Evolutionary conservation across 2,797 vertebrate genomes (phyloP).

Genomic region (Periophthalmus magnuspinnatus): DNA sequence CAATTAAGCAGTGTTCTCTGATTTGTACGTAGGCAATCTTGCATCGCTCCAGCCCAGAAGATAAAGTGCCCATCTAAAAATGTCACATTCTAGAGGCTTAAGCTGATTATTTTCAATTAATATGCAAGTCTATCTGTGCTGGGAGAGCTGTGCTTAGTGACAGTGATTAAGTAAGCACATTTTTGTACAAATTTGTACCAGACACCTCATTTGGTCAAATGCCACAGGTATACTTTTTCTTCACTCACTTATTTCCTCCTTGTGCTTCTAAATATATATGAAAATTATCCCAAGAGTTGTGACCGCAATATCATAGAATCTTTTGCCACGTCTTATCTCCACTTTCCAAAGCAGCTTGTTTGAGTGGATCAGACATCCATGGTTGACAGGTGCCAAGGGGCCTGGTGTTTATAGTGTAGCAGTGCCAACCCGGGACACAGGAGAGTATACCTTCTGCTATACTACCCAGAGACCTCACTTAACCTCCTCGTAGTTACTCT

Average conservation of each 20-base stretch:
- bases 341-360: slow-evolving; percentile 78
- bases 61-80: slow-evolving; percentile 97
- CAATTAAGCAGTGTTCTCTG: slow-evolving; percentile 98
- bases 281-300: slow-evolving; percentile 80
- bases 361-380: slow-evolving; percentile 86
- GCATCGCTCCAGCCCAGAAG: slow-evolving; percentile 84
- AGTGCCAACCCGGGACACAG: slow-evolving; percentile 38
- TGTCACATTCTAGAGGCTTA: slow-evolving; percentile 95
- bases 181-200: slow-evolving; percentile 86
- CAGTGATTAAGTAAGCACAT: slow-evolving; percentile 97
- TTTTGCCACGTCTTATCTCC: slow-evolving; percentile 87
- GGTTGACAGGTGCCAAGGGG: slow-evolving; percentile 88
- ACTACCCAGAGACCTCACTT: slow-evolving; percentile 28
- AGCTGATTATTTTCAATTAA: slow-evolving; percentile 99
- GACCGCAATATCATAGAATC: slow-evolving; percentile 84
- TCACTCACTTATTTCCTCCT: slow-evolving; percentile 12
- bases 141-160: slow-evolving; percentile 88
- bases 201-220: slow-evolving; percentile 89
- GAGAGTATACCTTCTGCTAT: slow-evolving; percentile 56
- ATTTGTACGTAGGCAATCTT: slow-evolving; percentile 78
- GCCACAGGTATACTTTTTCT: slow-evolving; percentile 76
- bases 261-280: slow-evolving; percentile 68
- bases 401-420: slow-evolving; percentile 83
- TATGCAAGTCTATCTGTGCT: slow-evolving; percentile 91
- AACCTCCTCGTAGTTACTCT: slow-evolving; percentile 12